Evolutionary conservation across 1,140 invertebrate genomes (phyloP).

Genomic region (Tyrophagus putrescentiae): DNA sequence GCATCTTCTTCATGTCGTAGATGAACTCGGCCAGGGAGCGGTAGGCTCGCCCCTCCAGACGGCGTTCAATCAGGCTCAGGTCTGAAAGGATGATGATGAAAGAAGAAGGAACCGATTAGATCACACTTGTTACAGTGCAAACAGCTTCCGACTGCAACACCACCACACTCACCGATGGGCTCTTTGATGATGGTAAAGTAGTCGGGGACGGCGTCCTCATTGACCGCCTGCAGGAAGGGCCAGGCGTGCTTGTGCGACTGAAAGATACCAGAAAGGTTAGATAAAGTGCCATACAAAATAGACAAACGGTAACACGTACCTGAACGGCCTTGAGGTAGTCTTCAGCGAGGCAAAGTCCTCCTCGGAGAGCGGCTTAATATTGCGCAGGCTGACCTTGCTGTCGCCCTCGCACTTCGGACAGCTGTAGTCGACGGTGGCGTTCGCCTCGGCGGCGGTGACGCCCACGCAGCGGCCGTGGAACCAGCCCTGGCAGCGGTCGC

Average conservation of each 20-base stretch:
- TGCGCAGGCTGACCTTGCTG: slow-evolving; percentile 68
- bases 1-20: slow-evolving; percentile 91
- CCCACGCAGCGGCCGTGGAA: slow-evolving; percentile 95
- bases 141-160: too few species aligned
- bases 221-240: slow-evolving; percentile 92
- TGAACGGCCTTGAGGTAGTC: slow-evolving; percentile 79
- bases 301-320: slow-evolving; percentile 38
- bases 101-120: too few species aligned
- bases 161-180: slow-evolving; percentile 69
- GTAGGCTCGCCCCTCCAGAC: slow-evolving; percentile 67
- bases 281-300: slow-evolving; percentile 14
- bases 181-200: slow-evolving; percentile 96
- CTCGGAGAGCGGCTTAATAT: slow-evolving; percentile 64
- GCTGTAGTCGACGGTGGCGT: slow-evolving; percentile 85
- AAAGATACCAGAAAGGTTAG: slow-evolving; percentile 17
- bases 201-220: slow-evolving; percentile 82
- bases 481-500: slow-evolving; percentile 96
- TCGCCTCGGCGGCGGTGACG: slow-evolving; percentile 80
- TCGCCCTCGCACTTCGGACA: slow-evolving; percentile 87
- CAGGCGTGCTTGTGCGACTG: slow-evolving; percentile 77
- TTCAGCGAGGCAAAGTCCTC: slow-evolving; percentile 70
- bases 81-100: slow-evolving; percentile 47
- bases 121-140: too few species aligned
- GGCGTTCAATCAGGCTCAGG: slow-evolving; percentile 75
- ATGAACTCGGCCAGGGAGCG: slow-evolving; percentile 82